phyloP scores from a whole-genome alignment of 2,113 vertebrate species.

The Nothocercus julius region DNA sequence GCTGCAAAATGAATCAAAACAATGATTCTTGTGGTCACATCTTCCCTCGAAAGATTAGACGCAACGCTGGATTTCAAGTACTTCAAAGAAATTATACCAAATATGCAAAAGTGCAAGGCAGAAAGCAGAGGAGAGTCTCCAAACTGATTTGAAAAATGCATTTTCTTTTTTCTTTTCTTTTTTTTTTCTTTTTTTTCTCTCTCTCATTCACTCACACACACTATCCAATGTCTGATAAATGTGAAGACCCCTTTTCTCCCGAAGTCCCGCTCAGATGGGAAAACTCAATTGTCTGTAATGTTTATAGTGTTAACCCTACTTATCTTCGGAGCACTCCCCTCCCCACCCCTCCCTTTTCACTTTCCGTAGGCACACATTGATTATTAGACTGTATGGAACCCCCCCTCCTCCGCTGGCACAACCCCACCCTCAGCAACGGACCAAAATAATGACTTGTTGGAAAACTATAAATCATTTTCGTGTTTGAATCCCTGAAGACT shows the following conservation, averaged over 20 bases:
- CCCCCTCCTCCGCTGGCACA: slow-evolving; percentile 12
- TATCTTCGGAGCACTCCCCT: slow-evolving; percentile 31
- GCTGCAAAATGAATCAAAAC: slow-evolving; percentile 70
- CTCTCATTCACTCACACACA: background rate
- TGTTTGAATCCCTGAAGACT: slow-evolving; percentile 67
- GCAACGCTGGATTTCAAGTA: slow-evolving; percentile 61
- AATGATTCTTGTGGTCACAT: slow-evolving; percentile 63
- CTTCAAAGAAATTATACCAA: slow-evolving; percentile 66
- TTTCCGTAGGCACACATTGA: slow-evolving; percentile 55
- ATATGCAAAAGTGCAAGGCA: slow-evolving; percentile 61
- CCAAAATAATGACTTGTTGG: slow-evolving; percentile 76
- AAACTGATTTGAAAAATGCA: slow-evolving; percentile 40
- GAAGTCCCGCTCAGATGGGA: slow-evolving; percentile 64
- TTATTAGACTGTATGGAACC: slow-evolving; percentile 63
- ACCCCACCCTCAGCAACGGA: slow-evolving; percentile 60
- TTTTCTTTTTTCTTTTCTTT: background rate
- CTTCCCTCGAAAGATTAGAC: slow-evolving; percentile 42
- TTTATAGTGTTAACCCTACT: slow-evolving; percentile 67
- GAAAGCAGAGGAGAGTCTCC: slow-evolving; percentile 50
- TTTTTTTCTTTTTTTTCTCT: background rate
- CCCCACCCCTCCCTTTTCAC: slow-evolving; percentile 43
- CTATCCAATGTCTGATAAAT: slow-evolving; percentile 42
- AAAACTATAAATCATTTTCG: slow-evolving; percentile 76
- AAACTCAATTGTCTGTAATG: slow-evolving; percentile 68
- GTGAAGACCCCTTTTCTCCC: slow-evolving; percentile 63